phyloP scores from a whole-genome alignment of 2,797 vertebrate species.

The Leucoraja ocellata region DNA sequence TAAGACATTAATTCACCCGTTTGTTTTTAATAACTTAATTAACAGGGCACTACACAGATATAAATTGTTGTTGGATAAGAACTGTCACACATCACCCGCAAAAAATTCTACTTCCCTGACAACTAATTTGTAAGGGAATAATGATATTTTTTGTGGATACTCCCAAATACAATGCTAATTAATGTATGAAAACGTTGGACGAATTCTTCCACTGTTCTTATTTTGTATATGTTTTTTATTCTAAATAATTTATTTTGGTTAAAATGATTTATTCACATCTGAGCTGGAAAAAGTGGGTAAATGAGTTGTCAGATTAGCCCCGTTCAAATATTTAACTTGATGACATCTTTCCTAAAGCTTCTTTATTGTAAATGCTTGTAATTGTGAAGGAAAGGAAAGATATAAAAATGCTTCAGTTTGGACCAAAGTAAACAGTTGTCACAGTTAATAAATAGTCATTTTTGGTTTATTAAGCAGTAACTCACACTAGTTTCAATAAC shows the following conservation, averaged over 20 bases:
- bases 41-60: neutral
- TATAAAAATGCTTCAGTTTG: neutral
- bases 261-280: neutral
- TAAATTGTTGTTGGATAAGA: neutral
- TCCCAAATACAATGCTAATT: no score
- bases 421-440: neutral
- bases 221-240: no score
- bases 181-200: no score
- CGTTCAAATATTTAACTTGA: neutral
- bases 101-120: neutral
- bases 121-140: neutral
- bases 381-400: neutral
- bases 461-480: neutral
- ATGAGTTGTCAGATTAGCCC: neutral
- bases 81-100: neutral
- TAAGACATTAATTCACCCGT: neutral
- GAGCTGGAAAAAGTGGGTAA: neutral
- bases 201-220: no score
- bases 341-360: neutral
- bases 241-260: no score
- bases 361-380: neutral
- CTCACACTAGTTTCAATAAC: neutral
- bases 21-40: slow-evolving; percentile 1
- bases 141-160: no score
- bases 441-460: neutral